phyloP scores from a whole-genome alignment of 2,888 invertebrate genomes.

The Mongoloraphidia duomilia region DNA sequence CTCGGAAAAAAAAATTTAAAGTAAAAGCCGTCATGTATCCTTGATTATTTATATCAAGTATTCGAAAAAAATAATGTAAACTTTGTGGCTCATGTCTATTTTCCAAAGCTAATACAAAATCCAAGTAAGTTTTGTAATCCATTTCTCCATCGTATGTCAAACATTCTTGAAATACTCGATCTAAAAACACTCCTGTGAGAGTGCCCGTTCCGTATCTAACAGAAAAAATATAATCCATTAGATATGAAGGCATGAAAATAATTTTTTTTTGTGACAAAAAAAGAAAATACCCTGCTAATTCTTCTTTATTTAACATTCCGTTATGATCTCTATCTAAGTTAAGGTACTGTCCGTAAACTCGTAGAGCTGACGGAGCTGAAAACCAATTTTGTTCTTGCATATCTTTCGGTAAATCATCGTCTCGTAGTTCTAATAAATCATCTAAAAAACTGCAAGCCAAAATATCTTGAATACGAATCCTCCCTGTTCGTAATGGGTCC shows the following conservation, averaged over 20 bases:
- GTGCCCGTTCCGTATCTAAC: slow-evolving; percentile 78
- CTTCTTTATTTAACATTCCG: slow-evolving; percentile 86
- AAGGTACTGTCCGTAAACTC: slow-evolving; percentile 87
- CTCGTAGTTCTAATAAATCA: slow-evolving; percentile 78
- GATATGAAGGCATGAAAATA: background rate
- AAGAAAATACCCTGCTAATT: slow-evolving; percentile 58
- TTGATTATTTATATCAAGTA: slow-evolving; percentile 76
- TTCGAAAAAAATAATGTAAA: slow-evolving; percentile 78
- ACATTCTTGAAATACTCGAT: slow-evolving; percentile 89
- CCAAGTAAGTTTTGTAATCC: slow-evolving; percentile 95
- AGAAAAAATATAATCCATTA: slow-evolving; percentile 9
- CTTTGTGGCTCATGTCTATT: slow-evolving; percentile 85
- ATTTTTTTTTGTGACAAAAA: background rate
- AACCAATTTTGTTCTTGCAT: slow-evolving; percentile 83
- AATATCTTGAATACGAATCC: slow-evolving; percentile 82
- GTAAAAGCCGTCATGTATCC: slow-evolving; percentile 84
- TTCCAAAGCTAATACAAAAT: slow-evolving; percentile 85
- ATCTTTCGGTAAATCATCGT: slow-evolving; percentile 71
- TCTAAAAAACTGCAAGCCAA: slow-evolving; percentile 84
- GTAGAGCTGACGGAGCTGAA: slow-evolving; percentile 72
- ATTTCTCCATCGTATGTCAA: slow-evolving; percentile 88
- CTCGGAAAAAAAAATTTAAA: slow-evolving; percentile 83
- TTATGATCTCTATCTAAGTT: slow-evolving; percentile 90
- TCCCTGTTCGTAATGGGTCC: slow-evolving; percentile 75
- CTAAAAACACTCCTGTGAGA: slow-evolving; percentile 77